Evolutionary conservation across 1,140 invertebrate species (phyloP), one percentile per base, ranked within the genome.

Genomic region (Pogonomyrmex barbatus): DNA sequence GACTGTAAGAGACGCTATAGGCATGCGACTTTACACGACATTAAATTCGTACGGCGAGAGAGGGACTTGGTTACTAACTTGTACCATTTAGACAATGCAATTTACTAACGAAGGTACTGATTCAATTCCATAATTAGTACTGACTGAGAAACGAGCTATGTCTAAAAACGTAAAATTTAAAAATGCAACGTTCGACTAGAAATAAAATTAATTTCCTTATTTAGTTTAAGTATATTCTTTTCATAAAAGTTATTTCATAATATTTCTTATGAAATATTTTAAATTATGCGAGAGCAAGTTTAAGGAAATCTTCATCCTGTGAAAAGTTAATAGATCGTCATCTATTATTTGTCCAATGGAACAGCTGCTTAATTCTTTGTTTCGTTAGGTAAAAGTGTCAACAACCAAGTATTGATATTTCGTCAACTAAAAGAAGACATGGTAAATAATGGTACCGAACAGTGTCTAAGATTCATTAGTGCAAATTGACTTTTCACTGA

Each of bases 401-500:
- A 60, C n/a, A 77, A 33, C 4, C 9, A 62, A 45, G 4, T 77
- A 77, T 45, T 77, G 39, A 62, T 62, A 77, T 33, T 45, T 24
- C 36, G 3, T 3, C 24, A 5, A 63, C 33, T 63, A 36, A 63
- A 62, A 62, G 24, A 33, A 45, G 39, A 76, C 73, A 17, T 42
- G 6, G 24, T 8, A 62, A 77, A 62, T 62, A 77, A 63, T 54
- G 12, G 39, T 62, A 45, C 8, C 14, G 24, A 76, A 60, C 39
- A 76, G 24, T 62, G 36, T 76, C 73, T 54, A 54, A 76, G n/a
- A 30, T 67, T 78, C 73, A 85, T 78, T 85, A 78, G 36, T 47
- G 24, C 47, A 60, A 65, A 42, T 62, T 85, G 67, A 65, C 75
- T 85, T 85, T 89, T 70, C 79, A 81, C 75, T 52, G 75, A 67